Base-by-base conservation (phyloP, 2,888 invertebrate species). In the Saturnia japonica region DNA sequence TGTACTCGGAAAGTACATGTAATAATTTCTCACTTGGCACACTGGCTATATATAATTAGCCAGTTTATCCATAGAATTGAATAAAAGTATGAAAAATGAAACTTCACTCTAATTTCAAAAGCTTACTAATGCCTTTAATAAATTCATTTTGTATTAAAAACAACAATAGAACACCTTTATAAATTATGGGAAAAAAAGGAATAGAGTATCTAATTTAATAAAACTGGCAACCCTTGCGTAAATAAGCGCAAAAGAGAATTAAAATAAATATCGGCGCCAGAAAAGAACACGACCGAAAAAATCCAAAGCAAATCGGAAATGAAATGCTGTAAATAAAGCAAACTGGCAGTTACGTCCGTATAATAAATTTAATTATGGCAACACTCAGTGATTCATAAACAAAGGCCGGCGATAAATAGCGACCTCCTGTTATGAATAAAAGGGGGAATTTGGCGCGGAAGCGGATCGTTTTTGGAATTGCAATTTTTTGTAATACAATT, bases 291-390 rank as follows among this genome's bases (percentile, higher is more conserved):
- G 40, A 64, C 64, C 64, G 64, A 64, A 64, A 64, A 64, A 64
- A 64, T 64, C n/a, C 64, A 14, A 82, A 76, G 75, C 72, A 80
- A 82, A 85, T 86, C 85, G 89, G 88, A 90, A 88, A 89, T 88
- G 85, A 87, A 85, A 82, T 72, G 78, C 80, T 76, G 84, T 89
- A 87, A 89, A 87, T 88, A 87, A 86, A 76, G 71, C 74, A 72
- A 82, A 81, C 80, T 80, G 85, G 81, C 88, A 84, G 82, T 88
- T 86, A 84, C 82, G 82, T 82, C 83, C 84, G 81, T 83, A 81
- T 79, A 85, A 88, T 89, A 88, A 88, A 89, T 89, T 90, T 88
- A 88, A 89, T 89, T 89, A 89, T 82, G 77, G 77, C 85, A 78
- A 78, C 81, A 81, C 77, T 83, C 82, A 77, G 76, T 84, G 84